phyloP scores from a whole-genome alignment of 2,888 invertebrate species.

The Agonopterix alstromeriana region DNA sequence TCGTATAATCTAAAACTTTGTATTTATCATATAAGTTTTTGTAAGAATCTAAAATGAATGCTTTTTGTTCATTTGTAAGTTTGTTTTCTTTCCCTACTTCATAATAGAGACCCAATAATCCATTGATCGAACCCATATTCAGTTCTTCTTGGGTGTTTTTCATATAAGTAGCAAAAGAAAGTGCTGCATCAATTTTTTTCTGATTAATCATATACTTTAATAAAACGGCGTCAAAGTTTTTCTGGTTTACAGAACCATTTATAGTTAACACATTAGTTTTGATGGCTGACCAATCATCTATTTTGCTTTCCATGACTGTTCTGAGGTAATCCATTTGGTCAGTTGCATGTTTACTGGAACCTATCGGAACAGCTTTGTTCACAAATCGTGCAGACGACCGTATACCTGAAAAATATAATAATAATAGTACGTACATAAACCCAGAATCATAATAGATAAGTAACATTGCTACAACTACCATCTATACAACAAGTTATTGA shows the following conservation, averaged over 20 bases:
- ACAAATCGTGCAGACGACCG: conserved; percentile 14
- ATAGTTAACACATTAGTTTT: conserved; percentile 54
- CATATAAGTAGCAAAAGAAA: conserved; percentile 77
- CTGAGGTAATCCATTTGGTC: conserved; percentile 49
- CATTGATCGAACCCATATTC: conserved; percentile 76
- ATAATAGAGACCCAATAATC: conserved; percentile 75
- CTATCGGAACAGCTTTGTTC: conserved; percentile 11
- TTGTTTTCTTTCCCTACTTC: conserved; percentile 31
- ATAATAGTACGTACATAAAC: background rate
- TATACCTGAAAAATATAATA: conserved; percentile 23
- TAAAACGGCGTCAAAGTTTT: conserved; percentile 78
- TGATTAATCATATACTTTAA: conserved; percentile 65
- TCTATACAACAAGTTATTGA: too few relatives aligned
- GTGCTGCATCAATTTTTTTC: conserved; percentile 65
- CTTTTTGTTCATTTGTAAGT: conserved; percentile 61
- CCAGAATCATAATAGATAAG: background rate
- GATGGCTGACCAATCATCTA: conserved; percentile 51
- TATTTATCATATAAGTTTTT: conserved; percentile 65
- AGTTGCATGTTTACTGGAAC: conserved; percentile 7
- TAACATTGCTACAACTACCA: background rate
- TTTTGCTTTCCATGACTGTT: conserved; percentile 25
- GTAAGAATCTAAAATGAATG: conserved; percentile 72
- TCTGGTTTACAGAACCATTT: conserved; percentile 46
- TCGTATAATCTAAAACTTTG: conserved; percentile 75
- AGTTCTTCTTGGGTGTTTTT: conserved; percentile 52